phyloP scores from a whole-genome alignment of 2,888 invertebrate species.

The Dusona sp. region DNA sequence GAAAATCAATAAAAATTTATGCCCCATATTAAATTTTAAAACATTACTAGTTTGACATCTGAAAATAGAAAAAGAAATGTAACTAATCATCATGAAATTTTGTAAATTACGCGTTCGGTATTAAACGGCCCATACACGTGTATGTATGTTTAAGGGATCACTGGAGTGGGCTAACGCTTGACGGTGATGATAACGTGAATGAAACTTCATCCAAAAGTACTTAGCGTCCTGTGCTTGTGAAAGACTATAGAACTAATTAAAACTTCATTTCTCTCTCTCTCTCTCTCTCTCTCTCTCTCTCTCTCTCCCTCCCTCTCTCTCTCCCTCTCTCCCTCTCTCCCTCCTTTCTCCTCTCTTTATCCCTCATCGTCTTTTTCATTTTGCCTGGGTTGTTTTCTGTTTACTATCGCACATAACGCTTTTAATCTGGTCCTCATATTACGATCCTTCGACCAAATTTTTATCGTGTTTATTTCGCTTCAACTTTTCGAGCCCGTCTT shows the following conservation, averaged over 20 bases:
- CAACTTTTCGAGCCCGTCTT: neutral
- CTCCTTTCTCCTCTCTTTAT: constrained; percentile 8
- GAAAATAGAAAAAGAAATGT: neutral
- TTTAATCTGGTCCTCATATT: constrained; percentile 10
- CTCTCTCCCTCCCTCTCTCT: constrained; percentile 16
- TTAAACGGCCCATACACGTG: constrained; percentile 24
- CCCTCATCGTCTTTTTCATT: neutral
- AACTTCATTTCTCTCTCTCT: constrained; percentile 72
- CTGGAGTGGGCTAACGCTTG: constrained; percentile 53
- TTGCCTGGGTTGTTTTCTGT: constrained; percentile 4
- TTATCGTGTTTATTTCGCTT: constrained; percentile 5
- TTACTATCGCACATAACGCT: constrained; percentile 34
- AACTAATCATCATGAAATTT: neutral
- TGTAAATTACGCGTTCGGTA: neutral
- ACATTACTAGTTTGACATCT: neutral
- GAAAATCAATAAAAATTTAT: neutral
- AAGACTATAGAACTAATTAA: constrained; percentile 76
- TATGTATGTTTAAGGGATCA: constrained; percentile 33
- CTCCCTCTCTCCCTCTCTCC: constrained; percentile 22
- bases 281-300: constrained; percentile 50
- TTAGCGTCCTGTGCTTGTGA: constrained; percentile 70
- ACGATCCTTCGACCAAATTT: constrained; percentile 19
- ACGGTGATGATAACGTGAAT: constrained; percentile 71
- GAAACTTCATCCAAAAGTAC: constrained; percentile 75
- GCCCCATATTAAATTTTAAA: neutral